phyloP scores from a whole-genome alignment of 2,888 invertebrate species.

The Labia minor region DNA sequence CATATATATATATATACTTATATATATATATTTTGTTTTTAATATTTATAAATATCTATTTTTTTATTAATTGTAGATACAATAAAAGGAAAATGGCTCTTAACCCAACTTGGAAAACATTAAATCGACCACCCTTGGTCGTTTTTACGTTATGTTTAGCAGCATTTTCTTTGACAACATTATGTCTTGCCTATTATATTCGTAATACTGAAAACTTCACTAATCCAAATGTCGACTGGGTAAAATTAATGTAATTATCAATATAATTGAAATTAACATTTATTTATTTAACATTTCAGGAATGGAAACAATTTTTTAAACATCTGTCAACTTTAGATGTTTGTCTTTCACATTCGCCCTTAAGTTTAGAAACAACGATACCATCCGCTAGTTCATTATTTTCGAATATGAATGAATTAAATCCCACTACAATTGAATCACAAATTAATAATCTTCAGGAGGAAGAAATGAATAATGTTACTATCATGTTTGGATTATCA shows the following conservation, averaged over 20 bases:
- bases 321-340: background rate
- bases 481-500: background rate
- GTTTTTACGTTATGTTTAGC: slow-evolving; percentile 25
- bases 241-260: slow-evolving; percentile 18
- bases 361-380: background rate
- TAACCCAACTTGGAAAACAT: background rate
- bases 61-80: too few species aligned
- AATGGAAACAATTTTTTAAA: slow-evolving; percentile 1
- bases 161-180: slow-evolving; percentile 25
- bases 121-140: slow-evolving; percentile 24
- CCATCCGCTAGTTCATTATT: background rate
- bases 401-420: background rate
- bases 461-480: slow-evolving; percentile 1
- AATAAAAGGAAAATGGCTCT: background rate
- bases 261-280: background rate
- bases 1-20: too few species aligned
- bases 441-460: background rate
- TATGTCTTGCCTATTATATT: slow-evolving; percentile 24
- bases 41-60: too few species aligned
- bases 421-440: background rate
- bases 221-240: slow-evolving; percentile 24
- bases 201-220: slow-evolving; percentile 22
- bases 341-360: background rate
- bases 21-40: too few species aligned
- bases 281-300: background rate